These are phyloP conservation scores for Agonum fuliginosum DNA, from an alignment of 2,888 invertebrate genomes.

Conservation along the genomic window DNA sequence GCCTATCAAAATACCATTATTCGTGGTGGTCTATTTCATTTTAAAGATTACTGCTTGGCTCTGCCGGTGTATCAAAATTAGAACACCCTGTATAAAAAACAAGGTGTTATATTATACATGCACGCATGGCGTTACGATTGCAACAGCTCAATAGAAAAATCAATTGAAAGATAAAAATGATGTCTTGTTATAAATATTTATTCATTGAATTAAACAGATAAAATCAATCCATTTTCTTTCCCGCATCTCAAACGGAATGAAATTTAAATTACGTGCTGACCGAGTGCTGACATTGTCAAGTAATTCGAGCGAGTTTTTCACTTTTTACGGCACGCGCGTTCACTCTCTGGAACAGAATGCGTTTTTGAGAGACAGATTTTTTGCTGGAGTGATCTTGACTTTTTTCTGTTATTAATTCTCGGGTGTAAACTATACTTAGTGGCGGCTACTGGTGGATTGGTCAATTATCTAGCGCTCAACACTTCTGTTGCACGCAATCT, in stretches of 20 bases:
- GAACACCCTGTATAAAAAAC: no score
- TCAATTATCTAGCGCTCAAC: conserved; percentile 51
- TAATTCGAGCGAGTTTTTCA: conserved; percentile 36
- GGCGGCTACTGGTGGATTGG: conserved; percentile 26
- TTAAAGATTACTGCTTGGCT: no score
- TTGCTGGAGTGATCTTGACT: conserved; percentile 29
- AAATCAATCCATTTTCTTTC: conserved; percentile 18
- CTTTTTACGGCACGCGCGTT: conserved; percentile 39
- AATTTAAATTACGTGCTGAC: conserved; percentile 38
- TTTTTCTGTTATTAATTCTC: conserved; percentile 45
- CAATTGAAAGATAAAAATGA: conserved; percentile 32
- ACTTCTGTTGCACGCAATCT: conserved; percentile 50
- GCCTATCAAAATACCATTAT: no score
- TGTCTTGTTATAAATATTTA: conserved; percentile 1
- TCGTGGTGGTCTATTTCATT: no score
- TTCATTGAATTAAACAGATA: conserved; percentile 29
- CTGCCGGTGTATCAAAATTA: no score
- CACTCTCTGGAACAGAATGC: conserved; percentile 29
- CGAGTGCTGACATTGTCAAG: conserved; percentile 36
- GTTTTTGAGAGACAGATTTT: conserved; percentile 19
- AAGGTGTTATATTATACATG: no score
- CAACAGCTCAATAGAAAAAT: conserved; percentile 30
- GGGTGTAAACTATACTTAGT: conserved; percentile 45
- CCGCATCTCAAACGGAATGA: neutral
- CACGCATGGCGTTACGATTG: no score